Evolutionary conservation across 1,140 invertebrate genomes (phyloP), one percentile per base, ranked within the genome.

Genomic region (Holcopasites calliopsidis): DNA sequence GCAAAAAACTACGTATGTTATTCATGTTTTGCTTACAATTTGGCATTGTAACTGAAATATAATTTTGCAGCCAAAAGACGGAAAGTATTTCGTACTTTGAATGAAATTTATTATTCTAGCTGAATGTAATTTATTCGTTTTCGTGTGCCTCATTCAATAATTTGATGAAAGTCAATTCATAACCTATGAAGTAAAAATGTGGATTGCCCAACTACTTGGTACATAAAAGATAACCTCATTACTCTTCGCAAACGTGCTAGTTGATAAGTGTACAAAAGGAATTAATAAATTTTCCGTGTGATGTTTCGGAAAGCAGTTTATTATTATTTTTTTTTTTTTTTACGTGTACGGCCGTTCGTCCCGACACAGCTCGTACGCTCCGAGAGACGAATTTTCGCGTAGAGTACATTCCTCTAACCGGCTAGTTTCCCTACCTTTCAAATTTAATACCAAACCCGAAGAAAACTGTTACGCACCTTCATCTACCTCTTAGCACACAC

Each of bases 401-500:
- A 66, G n/a, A 26, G 26, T 69, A 61, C 69, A 77, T 71, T 76
- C 58, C 5, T 23, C 44, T 44, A 18, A 70, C 52, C 13, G 33
- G 31, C 62, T 52, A 47, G 26, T 50, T 61, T 80, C 65, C 31
- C 38, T 68, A 74, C 58, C 52, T 47, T 69, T 69, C 28, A 40
- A 73, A 42, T 62, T 35, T 40, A 71, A 69, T 60, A 72, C 42
- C 35, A 71, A 38, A 55, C 70, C 35, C 40, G 21, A 54, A 23
- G 65, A 23, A 33, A 55, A 77, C 49, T 57, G 54, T 80, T 83
- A 91, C 90, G 84, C 85, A 92, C 92, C 91, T 92, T 92, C 92
- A 92, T 92, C 91, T 92, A 92, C 92, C 87, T 91, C 89, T 91
- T 83, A 86, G 78, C 88, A 83, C 87, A 88, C 87, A 88, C 86